Evolutionary conservation across 2,797 vertebrate genomes (phyloP), one percentile per base, ranked within the genome.

Genomic region (Sylvia borin): DNA sequence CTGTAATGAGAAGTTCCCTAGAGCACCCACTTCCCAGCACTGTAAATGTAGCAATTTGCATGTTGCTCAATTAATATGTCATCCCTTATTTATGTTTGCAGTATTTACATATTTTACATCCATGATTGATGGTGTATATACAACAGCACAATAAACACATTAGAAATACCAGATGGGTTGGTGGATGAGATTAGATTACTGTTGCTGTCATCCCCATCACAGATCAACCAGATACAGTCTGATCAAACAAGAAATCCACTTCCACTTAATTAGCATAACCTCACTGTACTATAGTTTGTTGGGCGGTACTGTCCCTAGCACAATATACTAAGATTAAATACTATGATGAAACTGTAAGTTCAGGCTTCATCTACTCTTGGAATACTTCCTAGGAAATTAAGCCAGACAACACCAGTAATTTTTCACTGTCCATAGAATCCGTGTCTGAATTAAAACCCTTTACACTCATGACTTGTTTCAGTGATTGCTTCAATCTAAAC

Each of bases 31-130:
- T 92, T 92, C 34, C n/a, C 64, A 88, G 54, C 32, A 73, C 43
- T 58, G 24, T 91, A 90, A 94, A 92, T 47, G 48, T 17, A 92
- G 27, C 26, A 54, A 79, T 95, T 92, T 96, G 48, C 60, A 82
- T 82, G 60, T 87, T 94, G 53, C 45, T 93, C 82, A 96, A 90
- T 96, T 96, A 96, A 93, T 91, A 86, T 90, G 85, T 88, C 91
- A 71, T 79, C 85, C 57, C 53, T 84, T 96, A 90, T 95, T 96
- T 94, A 86, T 73, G 51, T 78, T 91, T 78, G 19, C 51, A 66
- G 82, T 70, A 88, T 75, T 90, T 85, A 85, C 58, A 72, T 93
- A 79, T 86, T 93, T 96, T 88, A 88, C 32, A 79, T 64, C 73
- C 91, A 67, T 79, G 95, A 91, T 79, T 94, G 94, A 94, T 92